Evolutionary conservation across 2,113 vertebrate species (phyloP), one percentile per base, ranked within the genome.

Genomic region (Nycticebus coucang): DNA sequence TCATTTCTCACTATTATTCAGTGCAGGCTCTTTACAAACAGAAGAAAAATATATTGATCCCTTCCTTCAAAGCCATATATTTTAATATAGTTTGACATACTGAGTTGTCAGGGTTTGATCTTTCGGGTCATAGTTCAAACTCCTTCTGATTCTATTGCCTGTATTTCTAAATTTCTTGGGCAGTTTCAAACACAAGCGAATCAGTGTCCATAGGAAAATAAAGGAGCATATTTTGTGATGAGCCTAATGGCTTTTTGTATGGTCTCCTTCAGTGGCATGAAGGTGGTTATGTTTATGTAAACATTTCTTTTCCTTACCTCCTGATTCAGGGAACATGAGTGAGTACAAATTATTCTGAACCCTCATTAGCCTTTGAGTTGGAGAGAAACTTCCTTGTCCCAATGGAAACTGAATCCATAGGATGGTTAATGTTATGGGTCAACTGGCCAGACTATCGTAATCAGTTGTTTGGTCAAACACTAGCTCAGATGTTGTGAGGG

Each of bases 21-120:
- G 92, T 68, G 18, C 24, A 26, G 79, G 37, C 30, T 97, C 93
- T 92, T 66, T 22, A 85, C 57, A 26, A 78, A 84, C 94, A 85
- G 82, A 28, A 88, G 69, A 69, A 82, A 21, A 72, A 83, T 41
- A 35, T 83, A 98, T 98, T 91, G 98, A 98, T 97, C 74, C 26
- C 90, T 72, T 92, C 74, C 90, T 95, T 97, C 95, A 85, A 45
- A 96, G 97, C 45, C 97, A 97, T 97, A 97, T 85, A 97, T 97
- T 98, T 98, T 98, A 97, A 98, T 97, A 97, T 79, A 97, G 97
- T 97, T 98, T 97, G 97, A 97, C 98, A 91, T 92, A 96, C 79
- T 68, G 68, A 97, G 71, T 95, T 98, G 98, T 96, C 97, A 97
- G 95, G 86, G 53, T 81, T 97, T 98, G 96, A 97, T 97, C 96